Evolutionary conservation across 92 coral and sea anemone genomes (phyloP), one percentile per base, ranked within the genome.

Genomic region (Parazoanthus swiftii): DNA sequence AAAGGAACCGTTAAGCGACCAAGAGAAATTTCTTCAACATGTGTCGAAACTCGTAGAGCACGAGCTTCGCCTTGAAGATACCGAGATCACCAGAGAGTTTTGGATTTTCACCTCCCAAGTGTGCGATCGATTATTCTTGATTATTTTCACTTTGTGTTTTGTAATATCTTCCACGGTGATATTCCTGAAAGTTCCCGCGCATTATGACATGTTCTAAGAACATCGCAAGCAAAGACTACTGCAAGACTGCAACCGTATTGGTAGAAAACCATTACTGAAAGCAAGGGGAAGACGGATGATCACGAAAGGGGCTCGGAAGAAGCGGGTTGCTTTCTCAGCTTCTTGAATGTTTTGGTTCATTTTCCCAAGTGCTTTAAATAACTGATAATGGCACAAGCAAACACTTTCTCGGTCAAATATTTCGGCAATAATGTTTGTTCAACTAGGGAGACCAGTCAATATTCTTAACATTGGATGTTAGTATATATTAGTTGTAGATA

Each of bases 101-200:
- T 95, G 98, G 98, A 95, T 95, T 82, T 95, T 95, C 79, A 94
- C 95, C 33, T 95, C 98, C 8, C 93, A 93, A 29, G 89, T 95
- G 15, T 93, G 92, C n/a, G 98, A 95, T 50, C 94, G 98, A n/a
- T 36, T 95, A 54, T 89, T 95, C 39, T 85, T 95, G 58, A 37
- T 95, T 77, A 25, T 89, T 46, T 95, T 95, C 71, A 88, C 89
- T 66, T 72, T 94, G 39, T 91, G 92, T 18, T 95, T 95, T 58
- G 85, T 93, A 2, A 81, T 88, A 20, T 93, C 94, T 20, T 93
- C 98, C 9, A 81, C 92, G 25, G 66, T 88, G 44, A 94, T 96
- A 5, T 93, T 96, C 81, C 68, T 91, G 42, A 88, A 93, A 83
- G 96, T 95, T 8, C 96, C 98, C 8, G 94, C 92, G 25, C 98